Evolutionary conservation across 2,888 invertebrate genomes (phyloP), one percentile per base, ranked within the genome.

Genomic region (Camponotus fellah): DNA sequence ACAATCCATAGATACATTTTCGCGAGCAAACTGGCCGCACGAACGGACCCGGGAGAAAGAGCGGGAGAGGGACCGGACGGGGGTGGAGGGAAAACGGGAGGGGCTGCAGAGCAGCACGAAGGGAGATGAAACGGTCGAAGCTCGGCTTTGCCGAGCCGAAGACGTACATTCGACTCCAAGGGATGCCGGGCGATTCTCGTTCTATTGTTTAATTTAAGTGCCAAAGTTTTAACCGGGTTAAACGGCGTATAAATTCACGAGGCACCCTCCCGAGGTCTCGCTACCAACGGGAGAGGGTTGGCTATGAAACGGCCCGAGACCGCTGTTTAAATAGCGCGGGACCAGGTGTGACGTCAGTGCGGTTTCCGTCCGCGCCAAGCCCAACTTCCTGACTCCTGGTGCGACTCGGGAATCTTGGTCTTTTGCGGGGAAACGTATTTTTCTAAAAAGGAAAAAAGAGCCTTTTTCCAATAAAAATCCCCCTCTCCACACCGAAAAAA

Each of bases 181-280:
- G 43, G 76, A 83, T 56, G 37, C 49, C 34, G 62, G 85, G 87
- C 71, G 86, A 92, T 92, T 92, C 26, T 26, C 91, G 91, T 92
- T 92, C 94, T 93, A 93, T 94, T 94, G 93, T 94, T 93, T 94
- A 93, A 94, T 94, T 93, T 93, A 93, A 94, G 93, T 93, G 93
- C 92, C 93, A 92, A 94, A 94, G 93, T 94, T 94, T 93, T 92
- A 92, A 92, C 92, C 91, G 91, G 93, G 92, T 93, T 93, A 92
- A 93, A 92, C 91, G 93, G 87, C 92, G 91, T 92, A 93, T 93
- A 94, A 94, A 94, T 94, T 92, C 90, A 89, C 90, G 88, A 87
- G 86, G 81, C 77, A 64, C 64, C 71, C 69, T 66, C 21, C 32
- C 79, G 65, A 17, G 56, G 58, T 60, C 46, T 60, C 65, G 46